phyloP scores from a whole-genome alignment of 2,888 invertebrate genomes.

The Neoascia interrupta region DNA sequence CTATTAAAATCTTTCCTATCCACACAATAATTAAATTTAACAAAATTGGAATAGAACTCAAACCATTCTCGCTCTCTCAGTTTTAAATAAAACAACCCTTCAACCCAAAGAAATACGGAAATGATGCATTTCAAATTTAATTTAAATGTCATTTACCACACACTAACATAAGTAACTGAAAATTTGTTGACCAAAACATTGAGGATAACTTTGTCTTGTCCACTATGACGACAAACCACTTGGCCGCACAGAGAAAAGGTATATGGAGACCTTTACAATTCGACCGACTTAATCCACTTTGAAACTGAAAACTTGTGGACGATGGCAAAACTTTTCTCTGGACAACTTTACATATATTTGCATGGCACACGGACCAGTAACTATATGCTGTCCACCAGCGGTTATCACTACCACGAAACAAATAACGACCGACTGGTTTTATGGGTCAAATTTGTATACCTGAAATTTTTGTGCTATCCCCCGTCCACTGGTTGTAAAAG shows the following conservation, averaged over 20 bases:
- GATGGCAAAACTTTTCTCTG: conserved; percentile 35
- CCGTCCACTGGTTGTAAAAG: conserved; percentile 3
- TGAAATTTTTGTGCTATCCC: conserved; percentile 20
- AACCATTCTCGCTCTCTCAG: too few relatives aligned
- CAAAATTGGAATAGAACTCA: too few relatives aligned
- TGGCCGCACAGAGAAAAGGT: neutral
- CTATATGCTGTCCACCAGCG: conserved; percentile 23
- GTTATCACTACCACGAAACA: conserved; percentile 49
- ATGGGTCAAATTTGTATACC: conserved; percentile 64
- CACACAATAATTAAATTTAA: too few relatives aligned
- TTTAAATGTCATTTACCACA: conserved; percentile 58
- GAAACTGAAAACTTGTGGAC: conserved; percentile 54
- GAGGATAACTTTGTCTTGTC: neutral
- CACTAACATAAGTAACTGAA: conserved; percentile 53
- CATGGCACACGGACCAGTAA: conserved; percentile 27
- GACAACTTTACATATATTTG: conserved; percentile 47
- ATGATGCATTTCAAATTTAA: conserved; percentile 59
- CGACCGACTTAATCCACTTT: conserved; percentile 63
- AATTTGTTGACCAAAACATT: conserved; percentile 55
- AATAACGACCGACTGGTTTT: conserved; percentile 59
- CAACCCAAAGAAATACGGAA: conserved; percentile 40
- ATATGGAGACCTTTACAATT: conserved; percentile 32
- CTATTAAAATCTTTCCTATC: too few relatives aligned
- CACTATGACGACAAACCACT: neutral
- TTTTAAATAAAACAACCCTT: too few relatives aligned